phyloP scores from a whole-genome alignment of 1,140 invertebrate species.

The Bilobella aurantiaca region DNA sequence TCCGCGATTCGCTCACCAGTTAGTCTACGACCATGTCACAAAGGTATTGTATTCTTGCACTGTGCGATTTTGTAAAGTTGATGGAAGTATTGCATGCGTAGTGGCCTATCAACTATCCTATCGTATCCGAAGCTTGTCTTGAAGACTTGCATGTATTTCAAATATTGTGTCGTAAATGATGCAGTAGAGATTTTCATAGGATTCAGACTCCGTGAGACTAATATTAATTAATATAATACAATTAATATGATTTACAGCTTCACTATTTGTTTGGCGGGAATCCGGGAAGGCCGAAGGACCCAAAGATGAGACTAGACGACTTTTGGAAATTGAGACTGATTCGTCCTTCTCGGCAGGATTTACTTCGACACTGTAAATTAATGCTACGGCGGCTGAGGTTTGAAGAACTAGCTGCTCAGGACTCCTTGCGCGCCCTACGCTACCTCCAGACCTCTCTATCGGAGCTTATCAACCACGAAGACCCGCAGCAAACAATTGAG shows the following conservation, averaged over 20 bases:
- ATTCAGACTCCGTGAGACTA: neutral
- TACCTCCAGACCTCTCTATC: slow-evolving; percentile 68
- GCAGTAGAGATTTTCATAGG: no score
- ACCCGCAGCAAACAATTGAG: slow-evolving; percentile 59
- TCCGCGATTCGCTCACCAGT: slow-evolving; percentile 75
- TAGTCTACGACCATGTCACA: slow-evolving; percentile 69
- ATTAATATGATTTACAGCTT: slow-evolving; percentile 45
- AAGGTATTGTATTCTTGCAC: no score
- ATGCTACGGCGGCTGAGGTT: slow-evolving; percentile 64
- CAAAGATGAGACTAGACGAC: slow-evolving; percentile 72
- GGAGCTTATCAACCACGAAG: slow-evolving; percentile 62
- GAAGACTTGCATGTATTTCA: no score
- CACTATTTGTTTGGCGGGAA: slow-evolving; percentile 91
- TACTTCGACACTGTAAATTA: slow-evolving; percentile 51
- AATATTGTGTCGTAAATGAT: no score
- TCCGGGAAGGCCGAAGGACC: slow-evolving; percentile 62
- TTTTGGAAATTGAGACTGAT: slow-evolving; percentile 70
- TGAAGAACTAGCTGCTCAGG: slow-evolving; percentile 57
- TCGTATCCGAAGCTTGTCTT: no score
- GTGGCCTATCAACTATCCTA: no score
- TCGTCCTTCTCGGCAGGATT: slow-evolving; percentile 51
- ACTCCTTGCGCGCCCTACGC: slow-evolving; percentile 56
- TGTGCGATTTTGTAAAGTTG: no score
- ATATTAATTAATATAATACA: neutral
- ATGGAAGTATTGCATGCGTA: no score